These are phyloP conservation scores for Euura lappo DNA, from an alignment of 1,140 invertebrate genomes.

Conservation along the genomic window DNA sequence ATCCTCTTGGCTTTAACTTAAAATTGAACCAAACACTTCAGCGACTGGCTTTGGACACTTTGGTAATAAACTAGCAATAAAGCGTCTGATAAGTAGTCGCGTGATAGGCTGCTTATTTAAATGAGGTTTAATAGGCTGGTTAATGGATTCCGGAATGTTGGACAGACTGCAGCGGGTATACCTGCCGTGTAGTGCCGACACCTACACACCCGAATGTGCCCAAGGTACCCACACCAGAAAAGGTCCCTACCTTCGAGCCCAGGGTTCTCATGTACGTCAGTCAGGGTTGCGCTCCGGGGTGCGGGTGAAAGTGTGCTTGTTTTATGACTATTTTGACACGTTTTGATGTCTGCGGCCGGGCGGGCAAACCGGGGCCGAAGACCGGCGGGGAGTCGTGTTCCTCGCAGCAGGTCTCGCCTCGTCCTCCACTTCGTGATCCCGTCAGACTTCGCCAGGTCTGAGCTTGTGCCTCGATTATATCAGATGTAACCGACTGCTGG, in stretches of 20 bases:
- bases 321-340: slow-evolving; percentile 53
- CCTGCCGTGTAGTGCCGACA: too few species aligned
- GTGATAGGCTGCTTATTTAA: background rate
- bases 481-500: background rate
- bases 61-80: background rate
- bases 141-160: background rate
- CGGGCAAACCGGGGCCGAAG: slow-evolving; percentile 37
- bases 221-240: background rate
- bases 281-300: slow-evolving; percentile 14
- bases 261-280: slow-evolving; percentile 6
- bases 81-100: background rate
- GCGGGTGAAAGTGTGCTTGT: slow-evolving; percentile 27
- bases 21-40: slow-evolving; percentile 3
- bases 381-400: slow-evolving; percentile 48
- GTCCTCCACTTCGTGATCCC: slow-evolving; percentile 19
- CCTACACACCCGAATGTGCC: too few species aligned
- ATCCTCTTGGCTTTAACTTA: background rate
- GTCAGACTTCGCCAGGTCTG: slow-evolving; percentile 17
- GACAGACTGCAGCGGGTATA: slow-evolving; percentile 9
- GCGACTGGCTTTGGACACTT: background rate
- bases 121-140: slow-evolving; percentile 3
- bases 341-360: slow-evolving; percentile 43
- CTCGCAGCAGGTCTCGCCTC: slow-evolving; percentile 12
- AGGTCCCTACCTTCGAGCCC: background rate
- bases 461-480: slow-evolving; percentile 9